These are phyloP conservation scores for Catostomus latipinnis DNA, from an alignment of 2,797 vertebrate genomes.

Conservation along the genomic window DNA sequence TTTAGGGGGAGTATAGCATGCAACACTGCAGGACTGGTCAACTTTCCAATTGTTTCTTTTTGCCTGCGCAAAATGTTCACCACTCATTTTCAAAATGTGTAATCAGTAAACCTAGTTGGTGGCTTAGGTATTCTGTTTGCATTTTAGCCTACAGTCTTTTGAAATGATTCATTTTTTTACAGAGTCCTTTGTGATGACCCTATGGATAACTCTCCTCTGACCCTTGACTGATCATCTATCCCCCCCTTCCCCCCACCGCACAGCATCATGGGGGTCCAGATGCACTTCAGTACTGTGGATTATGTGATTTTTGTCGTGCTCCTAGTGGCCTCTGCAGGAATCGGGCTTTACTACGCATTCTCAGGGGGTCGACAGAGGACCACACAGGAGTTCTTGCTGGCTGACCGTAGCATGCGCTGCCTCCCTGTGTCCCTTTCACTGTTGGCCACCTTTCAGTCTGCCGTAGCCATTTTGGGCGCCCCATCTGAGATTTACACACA, in stretches of 20 bases:
- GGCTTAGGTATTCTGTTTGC: neutral
- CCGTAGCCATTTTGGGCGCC: constrained; percentile 92
- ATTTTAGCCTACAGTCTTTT: neutral
- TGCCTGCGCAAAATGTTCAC: neutral
- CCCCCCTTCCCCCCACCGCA: neutral
- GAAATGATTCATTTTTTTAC: neutral
- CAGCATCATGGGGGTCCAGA: constrained; percentile 74
- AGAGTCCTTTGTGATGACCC: constrained; percentile 28
- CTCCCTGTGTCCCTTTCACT: constrained; percentile 91
- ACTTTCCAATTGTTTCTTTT: constrained; percentile 5
- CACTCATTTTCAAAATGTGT: neutral
- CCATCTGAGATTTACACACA: constrained; percentile 88
- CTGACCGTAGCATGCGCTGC: constrained; percentile 91
- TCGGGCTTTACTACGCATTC: constrained; percentile 92
- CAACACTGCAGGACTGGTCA: neutral
- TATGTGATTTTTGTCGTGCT: constrained; percentile 89
- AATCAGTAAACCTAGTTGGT: neutral
- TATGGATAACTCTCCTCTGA: constrained; percentile 13
- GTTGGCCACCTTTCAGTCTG: constrained; percentile 95
- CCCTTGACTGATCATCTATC: neutral
- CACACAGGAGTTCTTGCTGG: constrained; percentile 88
- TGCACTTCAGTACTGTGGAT: constrained; percentile 85
- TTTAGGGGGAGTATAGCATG: too few species aligned
- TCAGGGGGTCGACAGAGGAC: constrained; percentile 88
- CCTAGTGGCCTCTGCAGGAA: constrained; percentile 86